Evolutionary conservation across 2,113 vertebrate species (phyloP), one percentile per base, ranked within the genome.

Genomic region (Eptesicus fuscus): DNA sequence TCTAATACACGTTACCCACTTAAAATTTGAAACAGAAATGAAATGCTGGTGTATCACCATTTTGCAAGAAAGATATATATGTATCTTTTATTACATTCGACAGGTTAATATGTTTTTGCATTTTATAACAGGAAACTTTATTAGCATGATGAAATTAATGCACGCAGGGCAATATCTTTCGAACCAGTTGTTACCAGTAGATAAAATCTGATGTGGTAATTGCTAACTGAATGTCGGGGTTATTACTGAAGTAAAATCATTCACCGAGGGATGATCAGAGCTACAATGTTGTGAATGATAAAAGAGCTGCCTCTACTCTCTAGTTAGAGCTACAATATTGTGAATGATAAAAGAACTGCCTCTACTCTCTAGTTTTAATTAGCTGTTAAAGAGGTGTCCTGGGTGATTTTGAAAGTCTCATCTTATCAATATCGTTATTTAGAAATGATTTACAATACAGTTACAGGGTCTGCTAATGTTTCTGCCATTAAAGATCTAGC

Each of bases 81-180:
- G 25, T n/a, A 84, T 95, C 84, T 96, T 94, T 16, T 92, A 87
- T 63, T 85, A 1, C 32, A 10, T 84, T 92, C 92, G 94, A 79
- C 71, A 96, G 37, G 63, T 87, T 97, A 97, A 95, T 96, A 92
- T 95, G 12, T 53, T 97, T 97, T 96, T 95, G 35, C 82, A 56
- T 95, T 97, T 98, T 96, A 83, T 28, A 95, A 91, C 16, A 95
- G 67, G 74, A 74, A 96, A 65, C 28, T 97, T 98, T 97, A 96
- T 97, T 96, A 93, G 51, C 63, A 20, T 56, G 42, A 56, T 95
- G 93, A 97, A 76, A 93, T 96, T 90, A 97, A 94, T 86, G 23
- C 20, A 78, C 51, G 42, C 44, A 83, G 28, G 94, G 86, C 77
- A 94, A 88, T 95, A 87, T 73, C 96, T 51, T 96, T 82, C 1